A percentile compares a stretch with the other conserved stretches of the same genome.
phyloP scores from a whole-genome alignment of 2,888 invertebrate species.

The Himalopsyche kuldschensis region DNA sequence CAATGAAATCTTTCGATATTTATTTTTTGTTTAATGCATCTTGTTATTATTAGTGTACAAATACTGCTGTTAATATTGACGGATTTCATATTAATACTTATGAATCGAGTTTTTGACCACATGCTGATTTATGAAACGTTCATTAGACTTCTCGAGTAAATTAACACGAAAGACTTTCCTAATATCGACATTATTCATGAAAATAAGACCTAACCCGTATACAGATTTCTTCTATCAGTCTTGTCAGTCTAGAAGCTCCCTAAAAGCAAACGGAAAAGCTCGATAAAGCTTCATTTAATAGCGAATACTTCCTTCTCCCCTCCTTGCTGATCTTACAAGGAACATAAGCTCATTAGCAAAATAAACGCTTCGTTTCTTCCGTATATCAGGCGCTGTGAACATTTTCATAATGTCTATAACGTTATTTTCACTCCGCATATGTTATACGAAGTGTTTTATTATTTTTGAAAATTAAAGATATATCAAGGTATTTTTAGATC shows the following conservation, averaged over 20 bases:
- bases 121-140: too few relatives aligned
- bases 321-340: not conserved
- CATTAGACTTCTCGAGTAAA: too few relatives aligned
- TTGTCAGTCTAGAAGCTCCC: not conserved
- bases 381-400: not conserved
- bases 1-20: too few relatives aligned
- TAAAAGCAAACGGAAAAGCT: not conserved
- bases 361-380: not conserved
- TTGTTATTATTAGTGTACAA: too few relatives aligned
- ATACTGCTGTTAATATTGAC: too few relatives aligned
- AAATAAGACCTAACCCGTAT: not conserved
- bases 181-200: not conserved
- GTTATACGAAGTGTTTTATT: too few relatives aligned
- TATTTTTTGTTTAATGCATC: too few relatives aligned
- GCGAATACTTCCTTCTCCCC: not conserved
- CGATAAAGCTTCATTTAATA: not conserved
- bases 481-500: too few relatives aligned
- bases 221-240: not conserved
- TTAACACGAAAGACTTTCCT: not conserved
- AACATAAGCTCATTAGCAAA: conserved; percentile 1
- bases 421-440: too few relatives aligned
- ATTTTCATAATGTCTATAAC: not conserved
- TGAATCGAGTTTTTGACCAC: too few relatives aligned
- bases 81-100: too few relatives aligned
- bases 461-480: too few relatives aligned